These are phyloP conservation scores for Anseranas semipalmata DNA, from an alignment of 2,113 vertebrate genomes.

Conservation along the genomic window DNA sequence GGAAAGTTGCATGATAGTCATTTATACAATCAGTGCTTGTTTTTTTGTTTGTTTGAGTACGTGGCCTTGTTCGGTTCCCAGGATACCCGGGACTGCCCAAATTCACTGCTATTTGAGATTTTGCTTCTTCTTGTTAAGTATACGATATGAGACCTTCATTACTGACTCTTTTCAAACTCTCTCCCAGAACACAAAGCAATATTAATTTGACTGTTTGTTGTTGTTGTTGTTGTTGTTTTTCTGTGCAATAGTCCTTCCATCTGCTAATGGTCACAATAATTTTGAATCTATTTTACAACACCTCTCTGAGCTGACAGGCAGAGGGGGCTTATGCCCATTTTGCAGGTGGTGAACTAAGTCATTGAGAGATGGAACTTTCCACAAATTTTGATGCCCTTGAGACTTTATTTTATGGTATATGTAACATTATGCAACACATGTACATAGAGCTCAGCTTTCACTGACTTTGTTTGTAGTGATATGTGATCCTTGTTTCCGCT, in stretches of 20 bases:
- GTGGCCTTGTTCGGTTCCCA: not conserved
- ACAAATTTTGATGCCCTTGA: not conserved
- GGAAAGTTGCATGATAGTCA: not conserved
- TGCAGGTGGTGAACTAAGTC: not conserved
- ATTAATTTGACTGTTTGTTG: not conserved
- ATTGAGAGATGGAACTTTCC: not conserved
- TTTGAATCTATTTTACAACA: not conserved
- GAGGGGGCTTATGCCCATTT: not conserved
- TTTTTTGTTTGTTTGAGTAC: not conserved
- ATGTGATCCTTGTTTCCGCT: not conserved
- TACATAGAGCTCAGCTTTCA: not conserved
- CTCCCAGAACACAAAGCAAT: not conserved
- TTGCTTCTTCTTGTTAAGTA: not conserved
- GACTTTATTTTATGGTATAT: not conserved
- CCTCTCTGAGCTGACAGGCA: not conserved
- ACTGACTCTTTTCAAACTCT: not conserved
- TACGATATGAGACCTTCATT: not conserved
- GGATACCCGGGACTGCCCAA: not conserved
- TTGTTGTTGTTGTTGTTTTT: not conserved
- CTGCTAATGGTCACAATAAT: not conserved
- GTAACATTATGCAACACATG: not conserved
- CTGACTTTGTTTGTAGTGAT: not conserved
- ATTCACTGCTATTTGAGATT: not conserved
- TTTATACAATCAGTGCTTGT: not conserved
- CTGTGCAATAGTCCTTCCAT: not conserved